Percentiles rank a stretch among this genome's conserved stretches.
Conservation (phyloP, 2,888 invertebrate genomes). For the Onthophagus sagittarius region DNA sequence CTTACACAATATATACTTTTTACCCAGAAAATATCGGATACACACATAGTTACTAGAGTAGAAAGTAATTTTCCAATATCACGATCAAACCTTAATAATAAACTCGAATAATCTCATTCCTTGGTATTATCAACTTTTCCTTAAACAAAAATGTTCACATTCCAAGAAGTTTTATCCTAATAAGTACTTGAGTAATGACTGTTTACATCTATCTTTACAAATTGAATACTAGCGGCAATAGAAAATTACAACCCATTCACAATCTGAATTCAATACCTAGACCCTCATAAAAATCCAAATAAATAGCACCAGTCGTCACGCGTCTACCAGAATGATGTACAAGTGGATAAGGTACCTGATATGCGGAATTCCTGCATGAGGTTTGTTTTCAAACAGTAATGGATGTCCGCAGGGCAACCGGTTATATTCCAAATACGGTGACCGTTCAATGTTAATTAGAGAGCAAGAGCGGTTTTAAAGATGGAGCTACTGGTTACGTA, state of each 20-base stretch:
- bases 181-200: background rate
- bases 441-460: background rate
- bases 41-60: background rate
- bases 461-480: background rate
- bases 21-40: background rate
- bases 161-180: too few species aligned
- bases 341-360: background rate
- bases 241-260: background rate
- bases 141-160: too few species aligned
- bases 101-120: too few species aligned
- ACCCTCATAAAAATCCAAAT: background rate
- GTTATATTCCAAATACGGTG: background rate
- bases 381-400: background rate
- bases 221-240: background rate
- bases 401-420: background rate
- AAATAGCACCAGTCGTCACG: background rate
- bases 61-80: too few species aligned
- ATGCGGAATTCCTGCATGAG: background rate
- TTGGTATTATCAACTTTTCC: too few species aligned
- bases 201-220: background rate
- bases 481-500: background rate
- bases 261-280: background rate
- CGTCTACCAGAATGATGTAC: background rate
- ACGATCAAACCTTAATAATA: too few species aligned
- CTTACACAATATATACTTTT: background rate